phyloP scores from a whole-genome alignment of 2,797 vertebrate species.

The Pantherophis vulpinus region DNA sequence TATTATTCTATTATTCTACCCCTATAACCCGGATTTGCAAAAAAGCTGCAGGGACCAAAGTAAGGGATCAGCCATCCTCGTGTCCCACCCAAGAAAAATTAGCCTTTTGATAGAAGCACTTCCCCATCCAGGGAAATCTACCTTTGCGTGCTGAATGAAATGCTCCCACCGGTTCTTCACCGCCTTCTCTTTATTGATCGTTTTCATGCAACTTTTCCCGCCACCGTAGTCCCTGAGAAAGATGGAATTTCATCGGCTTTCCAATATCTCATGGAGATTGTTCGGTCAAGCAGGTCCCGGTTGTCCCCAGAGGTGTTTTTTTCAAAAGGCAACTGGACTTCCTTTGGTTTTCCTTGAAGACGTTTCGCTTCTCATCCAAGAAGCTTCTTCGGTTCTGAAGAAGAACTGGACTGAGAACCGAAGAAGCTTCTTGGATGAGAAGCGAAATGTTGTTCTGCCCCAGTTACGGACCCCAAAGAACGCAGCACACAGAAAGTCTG shows the following conservation, averaged over 20 bases:
- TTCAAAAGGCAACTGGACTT: not conserved
- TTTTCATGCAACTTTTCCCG: constrained; percentile 69
- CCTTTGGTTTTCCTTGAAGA: not conserved
- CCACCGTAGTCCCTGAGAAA: constrained; percentile 75
- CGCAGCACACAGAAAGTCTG: no score
- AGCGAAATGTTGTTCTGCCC: not conserved
- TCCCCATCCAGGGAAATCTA: constrained; percentile 42
- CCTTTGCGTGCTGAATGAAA: constrained; percentile 67
- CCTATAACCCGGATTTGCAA: not conserved
- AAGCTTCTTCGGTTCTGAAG: not conserved
- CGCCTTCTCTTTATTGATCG: constrained; percentile 70
- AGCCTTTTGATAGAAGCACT: not conserved
- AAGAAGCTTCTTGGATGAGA: not conserved
- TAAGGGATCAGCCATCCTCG: not conserved
- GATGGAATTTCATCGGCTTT: constrained; percentile 49
- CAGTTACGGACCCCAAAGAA: no score
- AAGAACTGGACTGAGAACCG: no score
- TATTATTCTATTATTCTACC: not conserved
- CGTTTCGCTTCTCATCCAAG: not conserved
- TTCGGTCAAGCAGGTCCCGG: not conserved
- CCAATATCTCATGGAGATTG: not conserved
- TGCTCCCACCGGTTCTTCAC: constrained; percentile 72
- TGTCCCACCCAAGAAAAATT: not conserved
- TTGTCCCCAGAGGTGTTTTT: not conserved
- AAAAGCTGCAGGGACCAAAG: not conserved